Conservation (phyloP, 2,888 invertebrate genomes). For the Ditula angustiorana region DNA sequence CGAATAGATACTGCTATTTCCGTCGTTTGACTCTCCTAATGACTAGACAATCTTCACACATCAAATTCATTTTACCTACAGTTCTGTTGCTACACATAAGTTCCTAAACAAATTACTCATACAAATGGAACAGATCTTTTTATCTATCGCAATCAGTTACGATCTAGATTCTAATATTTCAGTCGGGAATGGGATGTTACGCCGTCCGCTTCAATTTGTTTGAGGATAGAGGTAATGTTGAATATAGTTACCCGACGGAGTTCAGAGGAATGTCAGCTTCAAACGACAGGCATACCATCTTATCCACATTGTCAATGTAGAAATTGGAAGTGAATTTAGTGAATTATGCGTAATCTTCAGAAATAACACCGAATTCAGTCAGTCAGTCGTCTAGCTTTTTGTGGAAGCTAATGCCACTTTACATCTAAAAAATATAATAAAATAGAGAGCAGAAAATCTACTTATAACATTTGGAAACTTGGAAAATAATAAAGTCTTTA, state of each 20-base stretch:
- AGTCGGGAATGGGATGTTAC: slow-evolving; percentile 19
- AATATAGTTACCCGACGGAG: slow-evolving; percentile 24
- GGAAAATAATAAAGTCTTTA: background rate
- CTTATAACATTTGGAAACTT: background rate
- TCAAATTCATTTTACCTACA: slow-evolving; percentile 60
- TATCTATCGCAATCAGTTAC: slow-evolving; percentile 11
- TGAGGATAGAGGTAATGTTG: slow-evolving; percentile 15
- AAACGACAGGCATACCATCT: slow-evolving; percentile 11
- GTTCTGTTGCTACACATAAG: slow-evolving; percentile 58
- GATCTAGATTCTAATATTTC: slow-evolving; percentile 30
- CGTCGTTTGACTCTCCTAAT: slow-evolving; percentile 71
- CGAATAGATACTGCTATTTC: slow-evolving; percentile 76
- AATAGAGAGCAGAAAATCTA: background rate
- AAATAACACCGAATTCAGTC: background rate
- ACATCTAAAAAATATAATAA: background rate
- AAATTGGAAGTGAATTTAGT: slow-evolving; percentile 13
- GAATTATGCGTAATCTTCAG: background rate
- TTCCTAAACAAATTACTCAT: slow-evolving; percentile 15
- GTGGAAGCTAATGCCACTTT: background rate
- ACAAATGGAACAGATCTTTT: slow-evolving; percentile 19
- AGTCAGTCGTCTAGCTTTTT: background rate
- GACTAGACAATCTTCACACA: slow-evolving; percentile 69
- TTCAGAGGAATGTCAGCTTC: slow-evolving; percentile 13
- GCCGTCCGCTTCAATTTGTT: slow-evolving; percentile 31
- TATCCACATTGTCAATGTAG: background rate